Conservation (phyloP, 53 echinoderm and acorn worm species). For the Astropecten irregularis region DNA sequence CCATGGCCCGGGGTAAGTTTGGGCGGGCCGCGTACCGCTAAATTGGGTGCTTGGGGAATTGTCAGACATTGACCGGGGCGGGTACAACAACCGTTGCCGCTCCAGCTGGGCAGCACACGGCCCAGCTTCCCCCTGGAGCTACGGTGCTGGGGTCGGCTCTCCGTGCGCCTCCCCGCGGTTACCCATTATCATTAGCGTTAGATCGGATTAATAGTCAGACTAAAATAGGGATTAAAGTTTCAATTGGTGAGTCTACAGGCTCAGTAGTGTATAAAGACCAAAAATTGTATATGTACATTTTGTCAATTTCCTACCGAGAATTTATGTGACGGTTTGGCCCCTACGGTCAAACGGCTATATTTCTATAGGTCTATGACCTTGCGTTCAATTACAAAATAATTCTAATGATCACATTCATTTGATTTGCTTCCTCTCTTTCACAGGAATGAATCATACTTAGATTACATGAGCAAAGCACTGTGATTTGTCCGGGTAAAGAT, state of each 20-base stretch:
- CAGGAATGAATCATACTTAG: too few relatives aligned
- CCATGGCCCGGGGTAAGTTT: constrained; percentile 11
- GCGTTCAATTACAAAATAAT: neutral
- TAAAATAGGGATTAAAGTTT: constrained; percentile 54
- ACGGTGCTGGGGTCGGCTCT: neutral
- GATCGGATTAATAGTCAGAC: constrained; percentile 44
- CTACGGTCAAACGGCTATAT: neutral
- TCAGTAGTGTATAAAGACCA: too few relatives aligned
- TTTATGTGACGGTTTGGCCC: constrained; percentile 1
- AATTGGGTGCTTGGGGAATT: constrained; percentile 52
- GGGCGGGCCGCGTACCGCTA: constrained; percentile 37
- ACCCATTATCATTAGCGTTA: constrained; percentile 52
- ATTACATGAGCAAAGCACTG: too few relatives aligned
- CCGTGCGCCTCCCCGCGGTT: constrained; percentile 10
- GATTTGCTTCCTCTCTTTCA: neutral
- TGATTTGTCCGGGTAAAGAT: too few relatives aligned
- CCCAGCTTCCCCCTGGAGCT: neutral
- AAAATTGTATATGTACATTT: constrained; percentile 18
- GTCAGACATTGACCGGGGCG: constrained; percentile 19
- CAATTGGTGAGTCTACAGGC: neutral
- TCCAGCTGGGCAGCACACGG: constrained; percentile 55
- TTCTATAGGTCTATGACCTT: constrained; percentile 37
- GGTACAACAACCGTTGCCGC: neutral
- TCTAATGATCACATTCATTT: neutral
- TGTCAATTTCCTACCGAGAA: neutral